These are phyloP conservation scores for Strigops habroptila DNA, from an alignment of 2,113 vertebrate species.

Conservation along the genomic window DNA sequence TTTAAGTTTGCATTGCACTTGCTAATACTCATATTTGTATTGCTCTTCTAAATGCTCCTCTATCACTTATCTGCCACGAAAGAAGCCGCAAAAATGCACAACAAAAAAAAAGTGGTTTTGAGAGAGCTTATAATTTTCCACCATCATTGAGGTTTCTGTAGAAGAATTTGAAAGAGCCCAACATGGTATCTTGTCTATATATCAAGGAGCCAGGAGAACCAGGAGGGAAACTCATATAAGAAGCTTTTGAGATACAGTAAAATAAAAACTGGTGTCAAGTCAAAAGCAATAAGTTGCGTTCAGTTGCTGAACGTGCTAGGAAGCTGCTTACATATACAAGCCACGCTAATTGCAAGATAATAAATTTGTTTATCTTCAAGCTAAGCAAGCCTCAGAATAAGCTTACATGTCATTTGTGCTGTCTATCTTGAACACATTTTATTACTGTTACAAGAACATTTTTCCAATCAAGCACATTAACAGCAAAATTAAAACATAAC, in stretches of 20 bases:
- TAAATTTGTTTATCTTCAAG: constrained; percentile 21
- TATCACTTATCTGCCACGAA: not conserved
- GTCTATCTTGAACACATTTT: not conserved
- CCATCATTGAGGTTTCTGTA: not conserved
- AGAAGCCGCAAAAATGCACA: not conserved
- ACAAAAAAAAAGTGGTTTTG: not conserved
- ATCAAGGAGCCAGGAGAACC: not conserved
- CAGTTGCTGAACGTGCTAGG: not conserved
- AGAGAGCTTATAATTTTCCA: not conserved
- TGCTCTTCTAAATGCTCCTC: not conserved
- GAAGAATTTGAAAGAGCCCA: not conserved
- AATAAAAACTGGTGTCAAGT: not conserved
- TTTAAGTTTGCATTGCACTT: not conserved
- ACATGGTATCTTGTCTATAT: not conserved
- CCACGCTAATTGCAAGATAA: constrained; percentile 3
- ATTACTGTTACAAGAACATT: not conserved
- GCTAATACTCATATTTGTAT: not conserved
- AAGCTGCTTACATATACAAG: not conserved
- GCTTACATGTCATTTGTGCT: not conserved
- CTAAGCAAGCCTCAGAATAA: not conserved
- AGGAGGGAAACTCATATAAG: not conserved
- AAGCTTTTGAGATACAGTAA: not conserved
- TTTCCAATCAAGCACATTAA: not conserved
- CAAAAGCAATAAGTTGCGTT: not conserved
- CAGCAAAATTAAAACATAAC: not conserved